Percentiles rank a stretch among this genome's conserved stretches.
These are phyloP conservation scores for Tortricodes alternella DNA, from an alignment of 2,888 invertebrate species.

Conservation along the genomic window DNA sequence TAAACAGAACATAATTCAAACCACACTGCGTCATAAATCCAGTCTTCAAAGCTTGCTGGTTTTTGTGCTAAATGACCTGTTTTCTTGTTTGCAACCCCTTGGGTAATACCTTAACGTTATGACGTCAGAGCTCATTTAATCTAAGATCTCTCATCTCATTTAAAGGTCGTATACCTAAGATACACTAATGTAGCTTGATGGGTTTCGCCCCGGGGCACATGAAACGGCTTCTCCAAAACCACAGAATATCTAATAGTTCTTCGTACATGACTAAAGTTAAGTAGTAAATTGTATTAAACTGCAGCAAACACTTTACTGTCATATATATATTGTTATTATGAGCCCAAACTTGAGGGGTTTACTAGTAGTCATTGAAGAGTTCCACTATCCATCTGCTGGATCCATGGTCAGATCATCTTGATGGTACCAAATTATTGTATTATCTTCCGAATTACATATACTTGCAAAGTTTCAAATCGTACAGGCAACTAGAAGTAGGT, in stretches of 20 bases:
- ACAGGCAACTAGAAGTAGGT: too few species aligned
- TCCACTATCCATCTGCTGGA: too few species aligned
- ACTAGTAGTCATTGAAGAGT: too few species aligned
- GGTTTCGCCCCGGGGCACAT: not conserved
- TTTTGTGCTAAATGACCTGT: not conserved
- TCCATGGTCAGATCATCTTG: too few species aligned
- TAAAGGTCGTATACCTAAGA: conserved; percentile 3
- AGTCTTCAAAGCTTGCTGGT: not conserved
- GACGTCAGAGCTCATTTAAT: conserved; percentile 9
- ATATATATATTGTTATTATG: too few species aligned
- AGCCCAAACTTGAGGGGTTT: too few species aligned
- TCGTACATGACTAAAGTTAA: not conserved
- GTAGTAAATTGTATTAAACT: not conserved
- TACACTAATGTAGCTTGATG: not conserved
- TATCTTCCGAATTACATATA: too few species aligned
- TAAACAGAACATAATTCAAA: not conserved
- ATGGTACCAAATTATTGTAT: too few species aligned
- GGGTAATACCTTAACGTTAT: not conserved
- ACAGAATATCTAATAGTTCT: not conserved
- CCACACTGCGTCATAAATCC: not conserved
- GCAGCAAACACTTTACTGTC: too few species aligned
- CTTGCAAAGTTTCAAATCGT: too few species aligned
- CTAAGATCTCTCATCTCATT: conserved; percentile 8
- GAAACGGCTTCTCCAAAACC: not conserved
- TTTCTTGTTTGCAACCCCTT: not conserved